These are phyloP conservation scores for Chloroceryle amazona DNA, from an alignment of 2,797 vertebrate species.

Conservation along the genomic window DNA sequence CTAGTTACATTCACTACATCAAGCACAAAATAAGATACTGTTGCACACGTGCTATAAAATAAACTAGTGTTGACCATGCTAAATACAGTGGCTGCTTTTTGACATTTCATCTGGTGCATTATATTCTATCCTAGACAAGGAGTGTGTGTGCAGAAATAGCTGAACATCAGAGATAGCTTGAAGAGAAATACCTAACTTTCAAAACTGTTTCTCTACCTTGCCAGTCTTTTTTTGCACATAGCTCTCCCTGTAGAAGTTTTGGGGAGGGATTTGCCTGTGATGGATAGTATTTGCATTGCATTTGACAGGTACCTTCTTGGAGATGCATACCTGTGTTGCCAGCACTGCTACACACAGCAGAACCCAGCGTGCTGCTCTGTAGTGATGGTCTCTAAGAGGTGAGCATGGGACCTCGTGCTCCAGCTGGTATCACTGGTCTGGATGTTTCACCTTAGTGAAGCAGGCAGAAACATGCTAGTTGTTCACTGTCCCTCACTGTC, in stretches of 20 bases:
- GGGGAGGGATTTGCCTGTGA: not conserved
- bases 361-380: not conserved
- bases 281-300: not conserved
- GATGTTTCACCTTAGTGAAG: not conserved
- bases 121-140: conserved; percentile 35
- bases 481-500: not conserved
- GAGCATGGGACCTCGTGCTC: accelerated
- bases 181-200: not conserved
- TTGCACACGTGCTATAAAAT: not conserved
- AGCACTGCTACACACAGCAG: not conserved
- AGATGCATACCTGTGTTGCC: not conserved
- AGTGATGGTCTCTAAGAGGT: not conserved
- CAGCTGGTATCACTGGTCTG: not conserved
- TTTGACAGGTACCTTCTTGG: not conserved
- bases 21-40: not conserved
- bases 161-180: not conserved
- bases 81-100: conserved; percentile 34
- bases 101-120: conserved; percentile 11
- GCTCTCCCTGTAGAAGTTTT: not conserved
- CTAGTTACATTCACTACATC: not conserved
- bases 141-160: not conserved
- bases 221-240: not conserved
- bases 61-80: not conserved
- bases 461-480: not conserved
- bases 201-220: not conserved